These are phyloP conservation scores for Pachypanchax playfairii DNA, from an alignment of 2,113 vertebrate species.

Conservation along the genomic window DNA sequence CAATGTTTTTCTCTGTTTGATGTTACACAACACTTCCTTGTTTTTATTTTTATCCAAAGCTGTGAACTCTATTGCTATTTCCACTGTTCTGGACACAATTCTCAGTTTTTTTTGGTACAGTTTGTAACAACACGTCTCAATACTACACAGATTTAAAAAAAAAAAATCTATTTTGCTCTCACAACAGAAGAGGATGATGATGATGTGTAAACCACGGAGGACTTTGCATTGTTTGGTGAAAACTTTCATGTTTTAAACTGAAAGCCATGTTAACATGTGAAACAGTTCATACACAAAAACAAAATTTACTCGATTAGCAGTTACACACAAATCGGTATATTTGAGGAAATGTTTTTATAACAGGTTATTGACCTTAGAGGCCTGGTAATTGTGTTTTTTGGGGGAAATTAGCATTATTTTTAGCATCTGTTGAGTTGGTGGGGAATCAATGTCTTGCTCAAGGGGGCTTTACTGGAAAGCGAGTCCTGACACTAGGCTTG, in stretches of 20 bases:
- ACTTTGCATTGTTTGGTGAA: not conserved
- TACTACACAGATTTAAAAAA: not conserved
- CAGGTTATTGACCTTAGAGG: slow-evolving; percentile 1
- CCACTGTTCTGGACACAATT: slow-evolving; percentile 8
- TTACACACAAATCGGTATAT: no score
- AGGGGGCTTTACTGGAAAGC: slow-evolving; percentile 1
- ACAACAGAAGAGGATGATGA: not conserved
- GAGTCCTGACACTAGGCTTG: slow-evolving; percentile 11
- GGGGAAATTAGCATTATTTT: slow-evolving; percentile 3
- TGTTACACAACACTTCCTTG: slow-evolving; percentile 29
- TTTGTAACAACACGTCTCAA: not conserved
- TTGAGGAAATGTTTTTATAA: not conserved
- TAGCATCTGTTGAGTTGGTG: slow-evolving; percentile 27
- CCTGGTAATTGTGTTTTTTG: slow-evolving; percentile 10
- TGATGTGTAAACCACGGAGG: no score
- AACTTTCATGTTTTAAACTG: not conserved
- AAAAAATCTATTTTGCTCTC: not conserved
- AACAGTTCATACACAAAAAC: not conserved
- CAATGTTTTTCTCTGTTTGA: slow-evolving; percentile 35
- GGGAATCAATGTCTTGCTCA: slow-evolving; percentile 28
- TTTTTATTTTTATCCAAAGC: slow-evolving; percentile 30
- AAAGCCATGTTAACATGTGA: not conserved
- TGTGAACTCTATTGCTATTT: slow-evolving; percentile 26
- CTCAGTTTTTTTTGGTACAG: not conserved
- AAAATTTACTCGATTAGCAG: not conserved